Evolutionary conservation across 2,113 vertebrate species (phyloP).

Genomic region (Leuciscus idus): DNA sequence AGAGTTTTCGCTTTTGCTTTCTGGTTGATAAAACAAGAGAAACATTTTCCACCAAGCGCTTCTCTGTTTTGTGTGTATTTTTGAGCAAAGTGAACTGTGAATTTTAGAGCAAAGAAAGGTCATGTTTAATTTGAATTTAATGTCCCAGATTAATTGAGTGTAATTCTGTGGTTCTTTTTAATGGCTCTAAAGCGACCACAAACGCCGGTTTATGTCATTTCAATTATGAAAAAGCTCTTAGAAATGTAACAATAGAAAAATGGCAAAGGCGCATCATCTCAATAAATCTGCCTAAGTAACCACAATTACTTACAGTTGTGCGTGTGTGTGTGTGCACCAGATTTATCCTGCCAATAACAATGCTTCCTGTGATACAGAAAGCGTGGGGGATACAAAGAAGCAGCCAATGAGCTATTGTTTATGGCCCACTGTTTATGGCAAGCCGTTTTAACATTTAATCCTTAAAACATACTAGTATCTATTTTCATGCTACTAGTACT

Average conservation of each 20-base stretch:
- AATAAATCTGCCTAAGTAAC: neutral
- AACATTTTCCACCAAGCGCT: neutral
- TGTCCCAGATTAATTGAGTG: conserved; percentile 17
- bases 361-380: neutral
- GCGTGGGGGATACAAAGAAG: neutral
- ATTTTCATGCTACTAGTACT: too few species aligned
- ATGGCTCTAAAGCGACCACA: conserved; percentile 15
- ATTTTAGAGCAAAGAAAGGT: neutral
- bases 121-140: conserved; percentile 20
- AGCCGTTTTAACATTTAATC: too few species aligned
- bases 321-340: neutral
- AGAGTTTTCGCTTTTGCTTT: neutral
- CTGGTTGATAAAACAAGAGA: neutral
- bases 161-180: conserved; percentile 9
- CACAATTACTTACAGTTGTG: conserved; percentile 12
- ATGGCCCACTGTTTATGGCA: neutral
- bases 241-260: conserved; percentile 16
- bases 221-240: conserved; percentile 1
- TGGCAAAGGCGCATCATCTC: conserved; percentile 5
- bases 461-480: too few species aligned
- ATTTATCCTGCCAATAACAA: conserved; percentile 22
- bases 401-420: conserved; percentile 10
- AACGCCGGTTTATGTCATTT: neutral
- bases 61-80: neutral
- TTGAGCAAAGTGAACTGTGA: neutral